Base-by-base conservation (phyloP, 2,888 invertebrate genomes). In the Eumerus sabulonum region DNA sequence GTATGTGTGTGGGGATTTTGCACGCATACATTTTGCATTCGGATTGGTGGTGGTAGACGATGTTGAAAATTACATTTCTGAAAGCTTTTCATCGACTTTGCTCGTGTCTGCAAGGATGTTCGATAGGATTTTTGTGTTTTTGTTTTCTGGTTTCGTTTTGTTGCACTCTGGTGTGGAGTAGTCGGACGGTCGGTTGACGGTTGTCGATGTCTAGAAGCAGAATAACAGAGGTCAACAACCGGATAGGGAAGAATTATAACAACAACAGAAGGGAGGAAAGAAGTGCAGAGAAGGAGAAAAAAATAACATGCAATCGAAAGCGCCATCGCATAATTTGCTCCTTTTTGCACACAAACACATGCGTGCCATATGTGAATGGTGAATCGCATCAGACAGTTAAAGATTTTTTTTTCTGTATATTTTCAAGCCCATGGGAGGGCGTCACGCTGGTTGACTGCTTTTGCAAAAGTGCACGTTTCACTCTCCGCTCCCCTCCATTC, bases 291-390 rank as follows among this genome's bases (percentile, higher is more conserved):
- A 9, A 45, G 14, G 4, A 17, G 72, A 13, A 67, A 17, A 19
- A 16, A 70, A 66, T 68, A 72, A 73, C 59, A 63, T 82, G 63
- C 70, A 77, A 79, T 77, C 74, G 67, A 72, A 82, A 72, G 77
- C 72, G 77, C 79, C 68, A 63, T 74, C 63, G 74, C 79, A 73
- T 74, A 73, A 56, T 68, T 64, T 60, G 45, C 70, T 74, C 74
- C 64, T 64, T 74, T 40, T 40, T 40, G 40, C 40, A 40, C 40
- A n/a, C 11, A 9, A 11, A 40, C 40, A 40, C 12, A 40, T 13
- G 18, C 48, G 27, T 27, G 40, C 1, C 11, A 9, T 50, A 9
- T 27, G 7, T 27, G 27, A 27, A 27, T 27, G 27, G 27, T 27
- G 27, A 7, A 7, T 27, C 27, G 27, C 27, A 27, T 27, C 27